Evolutionary conservation across 2,888 invertebrate genomes (phyloP).

Genomic region (Amiota communis): DNA sequence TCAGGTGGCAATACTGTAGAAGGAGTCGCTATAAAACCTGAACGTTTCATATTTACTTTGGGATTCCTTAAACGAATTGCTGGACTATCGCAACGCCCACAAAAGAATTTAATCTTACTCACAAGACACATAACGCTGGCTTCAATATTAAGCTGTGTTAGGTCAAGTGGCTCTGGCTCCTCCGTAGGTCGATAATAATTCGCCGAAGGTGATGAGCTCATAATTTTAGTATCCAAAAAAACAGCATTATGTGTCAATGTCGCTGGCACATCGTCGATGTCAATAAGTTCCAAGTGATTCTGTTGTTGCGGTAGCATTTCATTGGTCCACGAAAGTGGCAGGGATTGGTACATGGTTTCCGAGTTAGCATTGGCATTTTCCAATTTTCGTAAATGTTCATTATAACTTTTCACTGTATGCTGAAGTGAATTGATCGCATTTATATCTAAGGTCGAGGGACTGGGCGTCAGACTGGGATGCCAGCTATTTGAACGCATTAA

Average conservation of each 20-base stretch:
- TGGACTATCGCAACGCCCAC: conserved; percentile 82
- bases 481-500: conserved; percentile 68
- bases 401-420: conserved; percentile 69
- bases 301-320: neutral
- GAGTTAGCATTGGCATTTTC: conserved; percentile 35
- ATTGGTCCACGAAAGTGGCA: conserved; percentile 57
- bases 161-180: conserved; percentile 89
- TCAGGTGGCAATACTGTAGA: conserved; percentile 57
- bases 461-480: conserved; percentile 53
- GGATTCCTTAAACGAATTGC: conserved; percentile 79
- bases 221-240: conserved; percentile 75
- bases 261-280: conserved; percentile 47
- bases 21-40: conserved; percentile 63
- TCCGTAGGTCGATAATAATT: conserved; percentile 86
- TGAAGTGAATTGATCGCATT: conserved; percentile 70
- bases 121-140: conserved; percentile 90
- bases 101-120: conserved; percentile 85
- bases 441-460: conserved; percentile 67
- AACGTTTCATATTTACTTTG: conserved; percentile 64
- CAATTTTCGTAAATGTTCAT: conserved; percentile 62
- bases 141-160: conserved; percentile 89
- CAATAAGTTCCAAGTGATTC: conserved; percentile 46
- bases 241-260: conserved; percentile 54
- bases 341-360: conserved; percentile 63
- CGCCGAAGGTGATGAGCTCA: conserved; percentile 76